Percentiles rank a stretch among this genome's conserved stretches.
phyloP scores from a whole-genome alignment of 2,888 invertebrate species.

The Drosophila sordidula region DNA sequence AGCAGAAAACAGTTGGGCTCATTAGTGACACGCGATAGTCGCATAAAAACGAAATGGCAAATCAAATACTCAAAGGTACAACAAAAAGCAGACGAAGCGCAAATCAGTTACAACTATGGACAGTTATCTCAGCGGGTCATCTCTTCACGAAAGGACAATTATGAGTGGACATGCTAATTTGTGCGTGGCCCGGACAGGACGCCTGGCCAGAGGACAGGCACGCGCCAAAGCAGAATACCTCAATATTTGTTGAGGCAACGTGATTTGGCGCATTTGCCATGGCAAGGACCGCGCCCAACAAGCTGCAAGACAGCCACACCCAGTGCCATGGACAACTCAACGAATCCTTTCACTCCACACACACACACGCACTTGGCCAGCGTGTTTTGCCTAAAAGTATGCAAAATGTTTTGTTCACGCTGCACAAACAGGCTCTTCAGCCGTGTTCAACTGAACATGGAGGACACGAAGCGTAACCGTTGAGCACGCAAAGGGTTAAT shows the following conservation, averaged over 20 bases:
- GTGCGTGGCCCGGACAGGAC: conserved; percentile 56
- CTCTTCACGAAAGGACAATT: conserved; percentile 82
- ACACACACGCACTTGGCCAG: conserved; percentile 18
- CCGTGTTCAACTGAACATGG: conserved; percentile 14
- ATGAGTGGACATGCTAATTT: conserved; percentile 83
- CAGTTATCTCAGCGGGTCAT: conserved; percentile 83
- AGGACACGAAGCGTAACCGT: conserved; percentile 68
- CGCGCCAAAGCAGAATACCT: conserved; percentile 81
- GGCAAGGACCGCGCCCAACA: conserved; percentile 54
- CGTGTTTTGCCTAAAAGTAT: conserved; percentile 57
- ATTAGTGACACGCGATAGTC: conserved; percentile 77
- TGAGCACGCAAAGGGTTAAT: conserved; percentile 82
- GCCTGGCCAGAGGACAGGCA: conserved; percentile 36
- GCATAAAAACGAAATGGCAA: conserved; percentile 71
- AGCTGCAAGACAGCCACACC: conserved; percentile 43
- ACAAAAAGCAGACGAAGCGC: conserved; percentile 22
- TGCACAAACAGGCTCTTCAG: conserved; percentile 64
- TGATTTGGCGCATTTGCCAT: conserved; percentile 78
- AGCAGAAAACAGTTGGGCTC: conserved; percentile 41
- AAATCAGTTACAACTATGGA: conserved; percentile 82
- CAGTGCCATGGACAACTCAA: conserved; percentile 14
- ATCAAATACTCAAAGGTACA: conserved; percentile 64
- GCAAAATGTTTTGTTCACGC: conserved; percentile 68
- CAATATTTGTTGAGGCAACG: conserved; percentile 80
- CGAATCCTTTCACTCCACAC: conserved; percentile 42